Conservation (phyloP, 2,888 invertebrate species). For the Oasisia sp. region DNA sequence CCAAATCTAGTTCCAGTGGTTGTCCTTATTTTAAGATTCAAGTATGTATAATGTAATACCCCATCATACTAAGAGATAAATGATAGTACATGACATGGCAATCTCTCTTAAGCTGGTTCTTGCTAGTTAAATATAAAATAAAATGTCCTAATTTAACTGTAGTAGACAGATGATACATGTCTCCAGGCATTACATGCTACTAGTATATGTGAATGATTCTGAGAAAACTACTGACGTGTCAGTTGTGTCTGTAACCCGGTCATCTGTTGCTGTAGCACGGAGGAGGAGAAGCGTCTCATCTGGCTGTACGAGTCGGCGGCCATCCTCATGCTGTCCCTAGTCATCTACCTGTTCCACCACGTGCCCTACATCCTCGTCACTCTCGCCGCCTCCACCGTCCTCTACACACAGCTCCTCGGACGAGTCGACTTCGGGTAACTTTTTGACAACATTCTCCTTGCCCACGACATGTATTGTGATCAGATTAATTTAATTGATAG, state of each 20-base stretch:
- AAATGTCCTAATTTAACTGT: too few species aligned
- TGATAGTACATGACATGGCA: too few species aligned
- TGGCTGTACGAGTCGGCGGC: constrained; percentile 56
- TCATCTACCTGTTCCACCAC: constrained; percentile 55
- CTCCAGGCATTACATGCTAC: not conserved
- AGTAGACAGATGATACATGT: not conserved
- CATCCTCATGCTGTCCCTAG: constrained; percentile 44
- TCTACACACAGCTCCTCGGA: constrained; percentile 53
- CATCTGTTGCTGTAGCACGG: constrained; percentile 47
- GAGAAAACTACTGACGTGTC: not conserved
- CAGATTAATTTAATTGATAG: not conserved
- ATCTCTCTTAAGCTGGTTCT: too few species aligned
- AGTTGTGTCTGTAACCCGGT: not conserved
- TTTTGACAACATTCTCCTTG: not conserved
- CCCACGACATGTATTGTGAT: not conserved
- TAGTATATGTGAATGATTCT: not conserved
- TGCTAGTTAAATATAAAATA: too few species aligned
- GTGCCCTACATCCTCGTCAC: constrained; percentile 50
- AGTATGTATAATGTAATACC: too few species aligned
- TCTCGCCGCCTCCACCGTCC: constrained; percentile 51
- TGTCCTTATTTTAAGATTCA: too few species aligned
- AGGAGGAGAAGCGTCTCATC: constrained; percentile 53
- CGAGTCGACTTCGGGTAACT: constrained; percentile 46
- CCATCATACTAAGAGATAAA: too few species aligned
- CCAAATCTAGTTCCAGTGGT: too few species aligned